These are phyloP conservation scores for Apodemia hepburni DNA, from an alignment of 2,888 invertebrate genomes.

Conservation along the genomic window DNA sequence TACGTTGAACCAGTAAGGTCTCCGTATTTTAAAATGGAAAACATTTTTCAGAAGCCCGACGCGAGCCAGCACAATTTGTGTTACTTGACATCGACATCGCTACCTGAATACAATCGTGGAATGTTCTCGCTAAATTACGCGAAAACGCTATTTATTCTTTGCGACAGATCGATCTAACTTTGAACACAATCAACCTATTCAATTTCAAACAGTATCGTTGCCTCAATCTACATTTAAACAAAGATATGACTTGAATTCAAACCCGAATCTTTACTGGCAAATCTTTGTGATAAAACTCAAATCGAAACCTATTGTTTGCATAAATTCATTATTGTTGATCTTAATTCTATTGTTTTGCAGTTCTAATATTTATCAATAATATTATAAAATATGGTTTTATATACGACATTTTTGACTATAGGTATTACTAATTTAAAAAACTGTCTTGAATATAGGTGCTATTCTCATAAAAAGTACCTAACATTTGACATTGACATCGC, in stretches of 20 bases:
- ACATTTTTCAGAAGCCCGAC: slow-evolving; percentile 51
- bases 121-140: slow-evolving; percentile 53
- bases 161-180: slow-evolving; percentile 47
- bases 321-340: slow-evolving; percentile 9
- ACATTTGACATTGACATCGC: slow-evolving; percentile 42
- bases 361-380: neutral
- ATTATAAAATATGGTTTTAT: no score
- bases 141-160: slow-evolving; percentile 55
- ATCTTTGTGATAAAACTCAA: slow-evolving; percentile 11
- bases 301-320: slow-evolving; percentile 4
- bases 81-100: slow-evolving; percentile 46
- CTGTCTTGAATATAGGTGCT: neutral
- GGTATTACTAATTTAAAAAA: neutral
- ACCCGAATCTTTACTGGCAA: slow-evolving; percentile 10
- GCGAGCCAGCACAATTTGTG: slow-evolving; percentile 56
- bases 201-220: slow-evolving; percentile 2
- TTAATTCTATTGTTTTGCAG: neutral
- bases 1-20: slow-evolving; percentile 52
- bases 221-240: slow-evolving; percentile 11
- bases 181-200: slow-evolving; percentile 24
- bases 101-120: slow-evolving; percentile 50
- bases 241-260: neutral
- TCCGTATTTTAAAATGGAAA: slow-evolving; percentile 50
- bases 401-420: no score
- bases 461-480: no score